Conservation (phyloP, 2,113 vertebrate genomes). For the Entomyzon cyanotis region DNA sequence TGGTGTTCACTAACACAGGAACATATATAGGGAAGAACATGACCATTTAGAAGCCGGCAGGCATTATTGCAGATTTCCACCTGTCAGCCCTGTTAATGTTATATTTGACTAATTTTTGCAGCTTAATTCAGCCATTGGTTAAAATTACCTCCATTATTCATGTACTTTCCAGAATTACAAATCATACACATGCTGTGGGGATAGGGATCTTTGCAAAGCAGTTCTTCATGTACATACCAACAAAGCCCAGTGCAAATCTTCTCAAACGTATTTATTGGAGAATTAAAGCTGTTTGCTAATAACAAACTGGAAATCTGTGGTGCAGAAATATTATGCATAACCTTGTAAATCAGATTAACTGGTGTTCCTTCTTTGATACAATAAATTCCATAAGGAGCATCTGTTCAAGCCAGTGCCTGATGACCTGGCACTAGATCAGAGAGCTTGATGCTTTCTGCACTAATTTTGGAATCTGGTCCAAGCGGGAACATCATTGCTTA, state of each 20-base stretch:
- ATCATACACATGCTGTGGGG: background rate
- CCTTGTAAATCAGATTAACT: slow-evolving; percentile 62
- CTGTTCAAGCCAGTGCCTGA: slow-evolving; percentile 45
- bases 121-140: background rate
- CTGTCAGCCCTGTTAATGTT: background rate
- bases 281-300: slow-evolving; percentile 43
- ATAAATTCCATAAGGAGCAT: slow-evolving; percentile 46
- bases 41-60: background rate
- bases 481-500: slow-evolving; percentile 37
- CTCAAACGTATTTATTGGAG: background rate
- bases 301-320: slow-evolving; percentile 37
- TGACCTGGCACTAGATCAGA: slow-evolving; percentile 48
- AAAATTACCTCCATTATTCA: slow-evolving; percentile 25
- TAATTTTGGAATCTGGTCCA: slow-evolving; percentile 51
- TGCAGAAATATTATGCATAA: slow-evolving; percentile 51
- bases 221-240: background rate
- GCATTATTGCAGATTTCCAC: background rate
- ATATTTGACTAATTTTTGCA: slow-evolving; percentile 9
- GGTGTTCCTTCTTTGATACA: slow-evolving; percentile 29
- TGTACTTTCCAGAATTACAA: background rate
- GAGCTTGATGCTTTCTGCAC: slow-evolving; percentile 20
- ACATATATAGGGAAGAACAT: fast-evolving
- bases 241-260: background rate
- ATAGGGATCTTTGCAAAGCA: background rate
- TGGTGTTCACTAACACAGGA: background rate